Base-by-base conservation (phyloP, 2,113 vertebrate species). In the Hymenochirus boettgeri region DNA sequence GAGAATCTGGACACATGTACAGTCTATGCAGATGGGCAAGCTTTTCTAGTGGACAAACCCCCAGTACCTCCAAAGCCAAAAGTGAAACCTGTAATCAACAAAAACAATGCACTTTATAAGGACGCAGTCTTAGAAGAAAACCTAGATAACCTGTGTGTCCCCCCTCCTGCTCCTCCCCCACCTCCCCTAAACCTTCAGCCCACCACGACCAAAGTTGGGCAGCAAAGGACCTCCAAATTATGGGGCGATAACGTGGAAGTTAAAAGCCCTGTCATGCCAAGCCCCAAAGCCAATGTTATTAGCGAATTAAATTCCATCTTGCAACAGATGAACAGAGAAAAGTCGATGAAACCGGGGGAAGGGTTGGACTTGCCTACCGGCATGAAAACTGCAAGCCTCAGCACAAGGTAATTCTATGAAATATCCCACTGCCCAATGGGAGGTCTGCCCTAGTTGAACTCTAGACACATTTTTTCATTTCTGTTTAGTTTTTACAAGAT, bases 41-140 rank as follows among this genome's bases (percentile, higher is more conserved):
- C 88, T 57, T 94, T 93, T 72, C 80, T 93, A 82, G 88, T 89
- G 58, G 94, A 98, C 79, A 94, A 95, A 52, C 96, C 95, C 71
- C 94, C 96, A 9, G 95, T 99, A 72, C 93, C 96, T 48, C 94
- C 95, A 13, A 99, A 99, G 83, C 96, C 93, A 82, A 99, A 96
- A 89, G 83, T 91, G 79, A 99, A 97, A 86, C 90, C 93, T 24
- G 82, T 93, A 71, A 88, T 97, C 69, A 93, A 90, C 85, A 94
- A 91, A 81, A 87, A 90, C 90, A 84, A 93, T 83, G 65, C 88
- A 73, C 90, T 95, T 79, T 93, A 93, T 76, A 93, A 92, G 19
- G 93, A 98, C 0, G 77, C 92, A 18, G 88, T 95, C 26, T 87
- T 90, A 1, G 93, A 96, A 72, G 96, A 97, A 77, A 90, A 87